A percentile compares a stretch with the other conserved stretches of the same genome.
Conservation (phyloP, 1,140 invertebrate genomes). For the Linepithema humile region DNA sequence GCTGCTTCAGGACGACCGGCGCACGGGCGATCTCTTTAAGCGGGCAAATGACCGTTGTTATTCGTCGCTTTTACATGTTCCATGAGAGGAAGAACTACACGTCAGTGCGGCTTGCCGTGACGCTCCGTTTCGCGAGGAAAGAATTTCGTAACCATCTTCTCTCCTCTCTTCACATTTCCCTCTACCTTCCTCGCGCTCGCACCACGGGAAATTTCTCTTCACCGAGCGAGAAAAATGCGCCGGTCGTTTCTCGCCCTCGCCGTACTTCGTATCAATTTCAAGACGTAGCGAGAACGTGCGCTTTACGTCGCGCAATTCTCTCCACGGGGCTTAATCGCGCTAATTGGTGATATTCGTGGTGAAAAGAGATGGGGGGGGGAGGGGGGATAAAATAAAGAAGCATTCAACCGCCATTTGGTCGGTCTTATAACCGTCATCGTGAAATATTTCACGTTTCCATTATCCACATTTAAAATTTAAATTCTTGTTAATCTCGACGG, state of each 20-base stretch:
- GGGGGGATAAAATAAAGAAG: background rate
- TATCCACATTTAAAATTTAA: background rate
- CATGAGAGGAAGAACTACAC: slow-evolving; percentile 27
- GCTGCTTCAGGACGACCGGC: too few relatives aligned
- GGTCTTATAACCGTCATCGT: background rate
- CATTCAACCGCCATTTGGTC: background rate
- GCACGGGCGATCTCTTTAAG: slow-evolving; percentile 39
- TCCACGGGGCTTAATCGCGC: slow-evolving; percentile 30
- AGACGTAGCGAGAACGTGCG: too few relatives aligned
- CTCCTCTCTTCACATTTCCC: background rate
- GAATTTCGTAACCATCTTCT: slow-evolving; percentile 13
- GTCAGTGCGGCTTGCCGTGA: slow-evolving; percentile 15
- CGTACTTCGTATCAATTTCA: slow-evolving; percentile 45
- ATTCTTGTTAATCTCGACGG: background rate
- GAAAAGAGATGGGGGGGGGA: background rate
- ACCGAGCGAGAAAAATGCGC: slow-evolving; percentile 23
- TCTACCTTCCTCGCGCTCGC: background rate
- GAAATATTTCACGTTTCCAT: background rate
- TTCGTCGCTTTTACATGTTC: slow-evolving; percentile 51
- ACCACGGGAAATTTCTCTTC: slow-evolving; percentile 36
- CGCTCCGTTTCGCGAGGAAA: slow-evolving; percentile 33
- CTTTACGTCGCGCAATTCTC: background rate
- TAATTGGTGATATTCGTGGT: slow-evolving; percentile 15
- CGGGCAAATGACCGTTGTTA: slow-evolving; percentile 51
- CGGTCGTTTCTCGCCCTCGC: slow-evolving; percentile 20